Percentiles rank a stretch among this genome's conserved stretches.
phyloP scores from a whole-genome alignment of 2,888 invertebrate genomes.

The Torymus aiolomorphi region DNA sequence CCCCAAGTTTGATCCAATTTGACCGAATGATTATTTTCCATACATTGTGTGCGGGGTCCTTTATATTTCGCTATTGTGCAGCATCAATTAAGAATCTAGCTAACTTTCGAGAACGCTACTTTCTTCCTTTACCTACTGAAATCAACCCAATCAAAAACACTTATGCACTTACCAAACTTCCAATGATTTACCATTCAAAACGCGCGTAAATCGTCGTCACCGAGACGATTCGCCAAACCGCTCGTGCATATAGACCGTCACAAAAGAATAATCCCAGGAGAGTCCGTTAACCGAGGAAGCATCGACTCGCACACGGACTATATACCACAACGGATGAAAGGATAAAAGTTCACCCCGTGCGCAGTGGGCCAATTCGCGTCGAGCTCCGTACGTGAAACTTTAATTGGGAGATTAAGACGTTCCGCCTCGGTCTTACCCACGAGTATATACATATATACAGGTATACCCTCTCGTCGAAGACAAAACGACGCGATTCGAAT shows the following conservation, averaged over 20 bases:
- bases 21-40: too few species aligned
- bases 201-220: too few species aligned
- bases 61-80: too few species aligned
- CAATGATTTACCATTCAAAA: too few species aligned
- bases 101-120: too few species aligned
- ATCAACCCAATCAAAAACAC: too few species aligned
- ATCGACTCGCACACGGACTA: background rate
- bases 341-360: constrained; percentile 47
- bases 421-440: background rate
- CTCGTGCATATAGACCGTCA: background rate
- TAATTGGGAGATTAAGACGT: constrained; percentile 64
- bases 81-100: too few species aligned
- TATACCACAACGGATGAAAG: constrained; percentile 35
- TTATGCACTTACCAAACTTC: too few species aligned
- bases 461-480: background rate
- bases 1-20: too few species aligned
- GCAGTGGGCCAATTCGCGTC: constrained; percentile 15
- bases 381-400: constrained; percentile 63
- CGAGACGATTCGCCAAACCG: background rate
- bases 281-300: constrained; percentile 2
- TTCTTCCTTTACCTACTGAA: too few species aligned
- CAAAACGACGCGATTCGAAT: constrained; percentile 38
- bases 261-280: constrained; percentile 45
- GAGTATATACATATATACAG: background rate
- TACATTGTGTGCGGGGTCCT: too few species aligned